Evolutionary conservation across 2,797 vertebrate genomes (phyloP), one percentile per base, ranked within the genome.

Genomic region (Eremophila alpestris): DNA sequence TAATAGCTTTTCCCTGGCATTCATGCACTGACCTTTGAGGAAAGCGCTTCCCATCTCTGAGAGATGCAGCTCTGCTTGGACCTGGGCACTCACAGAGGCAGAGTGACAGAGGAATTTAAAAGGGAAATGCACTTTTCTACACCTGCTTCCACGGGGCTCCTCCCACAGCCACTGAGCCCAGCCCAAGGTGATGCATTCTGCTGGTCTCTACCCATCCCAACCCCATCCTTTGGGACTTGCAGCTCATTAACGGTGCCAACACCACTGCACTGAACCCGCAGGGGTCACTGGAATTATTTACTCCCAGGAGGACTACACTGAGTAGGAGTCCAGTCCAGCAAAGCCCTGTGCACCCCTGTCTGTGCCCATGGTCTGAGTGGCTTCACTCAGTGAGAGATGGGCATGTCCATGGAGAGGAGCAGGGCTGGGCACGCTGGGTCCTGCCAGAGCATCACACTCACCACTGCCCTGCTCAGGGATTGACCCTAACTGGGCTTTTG

Each of bases 1-100:
- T 77, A 77, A 87, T 63, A 79, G 58, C 29, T 90, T 65, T 90
- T 69, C 52, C 55, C 45, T 27, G 20, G 85, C 29, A 32, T 83
- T 87, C 60, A 18, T n/a, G 18, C 60, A 32, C 27, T 2, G 1
- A 54, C 48, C 54, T 91, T 93, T 87, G 6, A 51, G 59, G 38
- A 85, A 59, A 51, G 58, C 0, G 0, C 34, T 88, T 78, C 64
- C 55, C 51, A 59, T 22, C 69, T 54, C 58, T 38, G 41, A 80
- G 29, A 84, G 62, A 68, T 10, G 41, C 22, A 38, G 56, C 45
- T 74, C 60, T 2, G 7, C 20, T 19, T 26, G 34, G 34, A 58
- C 22, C 43, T 26, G 38, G 55, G 45, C 63, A 64, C 75, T 40
- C 14, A 46, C 46, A 22, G 17, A 2, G n/a, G 17, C 54, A 73